These are phyloP conservation scores for Papilio demoleus DNA, from an alignment of 2,888 invertebrate species.

Conservation along the genomic window DNA sequence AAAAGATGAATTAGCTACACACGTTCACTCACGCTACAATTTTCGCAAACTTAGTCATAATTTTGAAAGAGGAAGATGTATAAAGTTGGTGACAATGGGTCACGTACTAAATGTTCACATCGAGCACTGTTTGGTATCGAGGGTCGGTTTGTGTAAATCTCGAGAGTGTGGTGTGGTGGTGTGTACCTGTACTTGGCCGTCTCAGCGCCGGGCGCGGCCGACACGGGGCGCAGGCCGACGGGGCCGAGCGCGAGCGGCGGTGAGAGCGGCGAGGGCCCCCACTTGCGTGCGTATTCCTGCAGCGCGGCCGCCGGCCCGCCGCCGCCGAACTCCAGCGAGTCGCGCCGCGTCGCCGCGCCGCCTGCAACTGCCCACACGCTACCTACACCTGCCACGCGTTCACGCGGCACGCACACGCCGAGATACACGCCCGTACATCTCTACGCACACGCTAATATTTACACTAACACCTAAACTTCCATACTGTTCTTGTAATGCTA, in stretches of 20 bases:
- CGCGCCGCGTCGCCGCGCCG: slow-evolving; percentile 72
- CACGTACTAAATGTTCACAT: neutral
- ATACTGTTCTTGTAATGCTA: too few relatives aligned
- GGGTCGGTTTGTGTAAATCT: neutral
- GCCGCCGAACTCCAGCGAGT: slow-evolving; percentile 83
- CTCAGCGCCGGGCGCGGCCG: slow-evolving; percentile 95
- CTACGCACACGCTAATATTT: slow-evolving; percentile 36
- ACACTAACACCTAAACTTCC: slow-evolving; percentile 33
- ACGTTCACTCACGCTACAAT: neutral
- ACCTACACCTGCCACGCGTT: slow-evolving; percentile 25
- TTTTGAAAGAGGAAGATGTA: neutral
- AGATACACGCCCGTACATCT: slow-evolving; percentile 26
- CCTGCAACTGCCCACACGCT: slow-evolving; percentile 61
- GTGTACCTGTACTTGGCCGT: slow-evolving; percentile 87
- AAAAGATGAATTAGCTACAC: neutral
- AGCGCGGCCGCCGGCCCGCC: slow-evolving; percentile 71
- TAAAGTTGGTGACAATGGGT: too few relatives aligned
- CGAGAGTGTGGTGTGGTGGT: slow-evolving; percentile 19
- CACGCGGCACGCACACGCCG: slow-evolving; percentile 36
- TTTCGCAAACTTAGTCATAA: neutral
- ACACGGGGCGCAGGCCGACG: slow-evolving; percentile 85
- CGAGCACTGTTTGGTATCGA: neutral
- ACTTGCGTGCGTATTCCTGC: slow-evolving; percentile 83
- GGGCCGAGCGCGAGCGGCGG: slow-evolving; percentile 89
- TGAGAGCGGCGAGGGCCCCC: slow-evolving; percentile 85